A percentile compares a stretch with the other conserved stretches of the same genome.
These are phyloP conservation scores for Motacilla alba DNA, from an alignment of 2,113 vertebrate genomes.

Conservation along the genomic window DNA sequence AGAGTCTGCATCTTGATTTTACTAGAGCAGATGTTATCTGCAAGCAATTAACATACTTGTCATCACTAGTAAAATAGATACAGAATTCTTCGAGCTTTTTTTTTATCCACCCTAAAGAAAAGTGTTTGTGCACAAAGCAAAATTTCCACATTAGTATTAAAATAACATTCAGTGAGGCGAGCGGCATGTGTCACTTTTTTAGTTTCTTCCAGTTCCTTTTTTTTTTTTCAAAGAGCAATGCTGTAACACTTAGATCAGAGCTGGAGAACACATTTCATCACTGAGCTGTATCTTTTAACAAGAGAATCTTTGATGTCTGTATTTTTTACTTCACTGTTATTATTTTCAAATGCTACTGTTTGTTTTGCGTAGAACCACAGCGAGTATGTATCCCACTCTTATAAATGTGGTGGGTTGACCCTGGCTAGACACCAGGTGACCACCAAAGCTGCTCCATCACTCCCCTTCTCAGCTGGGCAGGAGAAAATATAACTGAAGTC, in stretches of 20 bases:
- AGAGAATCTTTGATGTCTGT: not conserved
- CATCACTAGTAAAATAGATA: conserved; percentile 75
- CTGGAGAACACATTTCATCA: conserved; percentile 9
- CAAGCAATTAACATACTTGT: conserved; percentile 83
- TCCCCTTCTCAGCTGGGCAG: not conserved
- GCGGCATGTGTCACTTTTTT: conserved; percentile 29
- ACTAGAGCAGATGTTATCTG: conserved; percentile 84
- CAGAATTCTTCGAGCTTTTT: conserved; percentile 46
- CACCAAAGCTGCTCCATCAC: not conserved
- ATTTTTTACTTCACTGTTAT: not conserved
- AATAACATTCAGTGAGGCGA: conserved; percentile 67
- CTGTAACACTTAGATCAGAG: conserved; percentile 32
- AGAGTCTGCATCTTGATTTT: conserved; percentile 75
- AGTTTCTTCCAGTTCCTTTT: not conserved
- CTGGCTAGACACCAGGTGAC: not conserved
- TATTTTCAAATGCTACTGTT: not conserved
- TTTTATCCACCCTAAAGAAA: conserved; percentile 59
- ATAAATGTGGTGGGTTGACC: not conserved
- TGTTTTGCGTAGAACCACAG: not conserved
- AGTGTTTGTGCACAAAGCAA: conserved; percentile 67
- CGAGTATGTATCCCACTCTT: rapidly evolving
- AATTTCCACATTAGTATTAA: conserved; percentile 68
- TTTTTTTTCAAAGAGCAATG: not conserved
- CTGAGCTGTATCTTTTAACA: not conserved
- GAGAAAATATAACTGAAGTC: not conserved